A percentile compares a stretch with the other conserved stretches of the same genome.
Conservation (phyloP, 53 echinoderm and acorn worm genomes). For the Pentamera pediparva region DNA sequence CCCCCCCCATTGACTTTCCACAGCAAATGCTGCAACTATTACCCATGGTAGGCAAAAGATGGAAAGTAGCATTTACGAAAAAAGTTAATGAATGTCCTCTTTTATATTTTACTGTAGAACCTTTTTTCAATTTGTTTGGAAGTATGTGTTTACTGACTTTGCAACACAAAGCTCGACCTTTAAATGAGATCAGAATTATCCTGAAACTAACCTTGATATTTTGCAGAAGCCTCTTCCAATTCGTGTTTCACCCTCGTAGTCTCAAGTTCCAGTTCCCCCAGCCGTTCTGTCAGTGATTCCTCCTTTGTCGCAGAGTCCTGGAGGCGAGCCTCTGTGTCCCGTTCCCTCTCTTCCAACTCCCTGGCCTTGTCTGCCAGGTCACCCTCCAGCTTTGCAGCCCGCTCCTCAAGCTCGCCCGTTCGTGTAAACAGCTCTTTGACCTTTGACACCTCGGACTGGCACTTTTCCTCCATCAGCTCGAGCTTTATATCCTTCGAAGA, state of each 20-base stretch:
- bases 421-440: conserved; percentile 39
- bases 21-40: too few species aligned
- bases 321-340: not conserved
- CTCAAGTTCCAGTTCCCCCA: not conserved
- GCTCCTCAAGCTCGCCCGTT: conserved; percentile 31
- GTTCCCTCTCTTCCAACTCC: conserved; percentile 42
- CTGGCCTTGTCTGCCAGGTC: conserved; percentile 20
- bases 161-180: too few species aligned
- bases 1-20: too few species aligned
- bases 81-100: too few species aligned
- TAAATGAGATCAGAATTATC: not conserved
- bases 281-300: not conserved
- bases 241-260: not conserved
- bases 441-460: conserved; percentile 9
- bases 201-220: conserved; percentile 44
- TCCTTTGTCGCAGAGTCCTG: conserved; percentile 6
- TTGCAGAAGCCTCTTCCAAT: conserved; percentile 1
- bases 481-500: conserved; percentile 22
- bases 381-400: conserved; percentile 34
- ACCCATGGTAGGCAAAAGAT: too few species aligned
- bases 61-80: too few species aligned
- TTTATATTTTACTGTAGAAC: too few species aligned
- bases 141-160: too few species aligned
- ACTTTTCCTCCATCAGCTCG: conserved; percentile 44
- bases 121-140: too few species aligned